Base-by-base conservation (phyloP, 1,140 invertebrate species). In the Drosophila sechellia region DNA sequence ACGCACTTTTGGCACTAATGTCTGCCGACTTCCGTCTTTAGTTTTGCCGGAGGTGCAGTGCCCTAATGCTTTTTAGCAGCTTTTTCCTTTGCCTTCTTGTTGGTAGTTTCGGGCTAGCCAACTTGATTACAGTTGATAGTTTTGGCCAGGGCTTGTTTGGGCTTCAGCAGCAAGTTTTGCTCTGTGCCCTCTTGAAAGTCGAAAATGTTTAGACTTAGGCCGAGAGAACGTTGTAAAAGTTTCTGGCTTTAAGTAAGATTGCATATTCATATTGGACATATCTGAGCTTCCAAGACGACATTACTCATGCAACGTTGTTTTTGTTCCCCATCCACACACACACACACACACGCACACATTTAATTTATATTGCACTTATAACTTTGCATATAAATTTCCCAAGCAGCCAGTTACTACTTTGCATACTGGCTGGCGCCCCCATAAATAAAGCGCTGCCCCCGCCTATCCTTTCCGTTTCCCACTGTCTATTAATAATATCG, bases 101-200 rank as follows among this genome's bases (percentile, higher is more conserved):
- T 55, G 12, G 45, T 59, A 42, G 56, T 52, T 64, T 65, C 70
- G 61, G 81, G 81, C 79, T 40, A 78, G 59, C 69, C 83, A 81
- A 87, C 70, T 89, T 89, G 83, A 86, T 86, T 86, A 86, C 84
- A 89, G 75, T 87, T 86, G 76, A 89, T 86, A 86, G 84, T 84
- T 86, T 83, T 61, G 61, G 75, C 45, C 65, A 42, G 53, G 34
- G 25, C 39, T 50, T 66, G 59, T 66, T 78, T 73, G 52, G 40
- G 39, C 39, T 64, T 76, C 60, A 64, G 5, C 66, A 34, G n/a
- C 12, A 73, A 74, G 20, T 74, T 74, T 75, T 54, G 22, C 20
- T 39, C 48, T 54, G 17, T 15, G 40, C 57, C 37, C 46, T 46
- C 35, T 66, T 69, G 59, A 76, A 60, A 84, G 72, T 84, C 72